Percentiles rank a stretch among this genome's conserved stretches.
These are phyloP conservation scores for Gonatopus flavifemur DNA, from an alignment of 1,140 invertebrate genomes.

Conservation along the genomic window DNA sequence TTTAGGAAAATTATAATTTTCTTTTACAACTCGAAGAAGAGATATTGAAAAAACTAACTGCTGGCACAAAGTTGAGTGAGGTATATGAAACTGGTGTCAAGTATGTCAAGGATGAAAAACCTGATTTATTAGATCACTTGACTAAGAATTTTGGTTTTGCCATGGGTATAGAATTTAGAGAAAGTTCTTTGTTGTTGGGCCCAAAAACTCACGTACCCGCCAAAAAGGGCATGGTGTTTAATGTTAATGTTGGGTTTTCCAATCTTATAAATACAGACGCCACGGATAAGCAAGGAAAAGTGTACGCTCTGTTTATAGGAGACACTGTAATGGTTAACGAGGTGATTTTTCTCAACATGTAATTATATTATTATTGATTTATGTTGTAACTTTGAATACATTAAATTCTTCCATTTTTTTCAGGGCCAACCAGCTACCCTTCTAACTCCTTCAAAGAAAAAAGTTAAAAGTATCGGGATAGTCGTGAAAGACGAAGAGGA, in stretches of 20 bases:
- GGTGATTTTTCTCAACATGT: conserved; percentile 46
- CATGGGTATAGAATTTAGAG: conserved; percentile 98
- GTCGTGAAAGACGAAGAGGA: conserved; percentile 94
- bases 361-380: background rate
- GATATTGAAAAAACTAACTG: conserved; percentile 80
- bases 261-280: conserved; percentile 83
- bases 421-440: conserved; percentile 79
- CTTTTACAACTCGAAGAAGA: conserved; percentile 90
- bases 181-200: conserved; percentile 88
- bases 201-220: conserved; percentile 82
- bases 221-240: conserved; percentile 96
- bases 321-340: conserved; percentile 96
- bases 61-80: conserved; percentile 82
- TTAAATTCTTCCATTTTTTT: background rate
- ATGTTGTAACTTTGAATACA: conserved; percentile 7
- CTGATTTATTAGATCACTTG: conserved; percentile 84
- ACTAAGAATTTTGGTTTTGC: conserved; percentile 95
- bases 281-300: conserved; percentile 84
- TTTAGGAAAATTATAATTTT: conserved; percentile 90
- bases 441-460: conserved; percentile 92
- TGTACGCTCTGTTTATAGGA: conserved; percentile 92
- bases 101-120: conserved; percentile 86
- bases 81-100: conserved; percentile 86
- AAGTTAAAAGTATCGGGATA: conserved; percentile 95
- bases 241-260: conserved; percentile 92